These are phyloP conservation scores for Reticulitermes speratus DNA, from an alignment of 1,140 invertebrate species.

Conservation along the genomic window DNA sequence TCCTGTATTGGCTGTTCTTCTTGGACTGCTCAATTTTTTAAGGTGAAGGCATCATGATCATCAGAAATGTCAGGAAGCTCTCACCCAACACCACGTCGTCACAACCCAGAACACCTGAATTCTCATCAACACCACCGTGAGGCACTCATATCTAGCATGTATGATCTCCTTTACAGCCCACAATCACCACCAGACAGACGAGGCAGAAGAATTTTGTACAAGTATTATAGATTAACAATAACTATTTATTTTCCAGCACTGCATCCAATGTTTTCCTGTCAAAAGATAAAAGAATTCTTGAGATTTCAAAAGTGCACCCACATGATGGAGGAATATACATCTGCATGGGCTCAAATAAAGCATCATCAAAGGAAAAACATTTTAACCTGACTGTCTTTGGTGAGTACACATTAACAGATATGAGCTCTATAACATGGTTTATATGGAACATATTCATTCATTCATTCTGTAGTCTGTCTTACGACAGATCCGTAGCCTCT, in stretches of 20 bases:
- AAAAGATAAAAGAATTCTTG: constrained; percentile 22
- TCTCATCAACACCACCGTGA: too few relatives aligned
- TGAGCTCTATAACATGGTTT: background rate
- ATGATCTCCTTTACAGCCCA: background rate
- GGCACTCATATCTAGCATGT: too few relatives aligned
- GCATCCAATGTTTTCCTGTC: constrained; percentile 22
- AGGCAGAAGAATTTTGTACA: background rate
- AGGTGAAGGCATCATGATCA: too few relatives aligned
- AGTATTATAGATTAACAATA: background rate
- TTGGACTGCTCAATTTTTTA: too few relatives aligned
- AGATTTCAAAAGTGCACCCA: constrained; percentile 25
- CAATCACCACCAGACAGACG: background rate
- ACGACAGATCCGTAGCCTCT: too few relatives aligned
- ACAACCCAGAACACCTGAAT: too few relatives aligned
- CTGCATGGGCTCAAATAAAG: constrained; percentile 35
- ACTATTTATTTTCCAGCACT: constrained; percentile 15
- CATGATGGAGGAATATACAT: constrained; percentile 34
- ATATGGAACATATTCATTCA: too few relatives aligned
- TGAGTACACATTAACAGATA: constrained; percentile 21
- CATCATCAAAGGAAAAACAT: constrained; percentile 30
- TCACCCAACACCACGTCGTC: too few relatives aligned
- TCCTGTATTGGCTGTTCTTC: too few relatives aligned
- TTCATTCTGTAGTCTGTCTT: too few relatives aligned
- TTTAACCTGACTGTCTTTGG: constrained; percentile 37
- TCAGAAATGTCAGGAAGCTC: too few relatives aligned